Evolutionary conservation across 2,797 vertebrate genomes (phyloP), one percentile per base, ranked within the genome.

Genomic region (Gobio occitaniae): DNA sequence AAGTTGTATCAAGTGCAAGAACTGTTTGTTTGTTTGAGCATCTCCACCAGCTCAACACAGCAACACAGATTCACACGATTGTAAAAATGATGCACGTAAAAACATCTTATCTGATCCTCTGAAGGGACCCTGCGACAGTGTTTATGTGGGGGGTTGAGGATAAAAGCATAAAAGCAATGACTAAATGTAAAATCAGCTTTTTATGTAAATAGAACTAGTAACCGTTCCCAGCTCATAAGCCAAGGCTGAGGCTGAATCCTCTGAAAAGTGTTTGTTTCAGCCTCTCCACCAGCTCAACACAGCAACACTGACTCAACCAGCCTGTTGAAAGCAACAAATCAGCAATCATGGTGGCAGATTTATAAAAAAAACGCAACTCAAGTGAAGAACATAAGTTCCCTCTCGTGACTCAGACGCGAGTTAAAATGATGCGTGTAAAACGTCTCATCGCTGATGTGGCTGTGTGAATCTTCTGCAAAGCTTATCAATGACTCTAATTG

Each of bases 401-500:
- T 76, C 50, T 54, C 9, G 29, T 6, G 52, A 63, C 25, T 63
- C 61, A 32, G 25, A n/a, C 15, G 3, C 29, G 47, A 4, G n/a
- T 50, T 38, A 38, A 80, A 80, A n/a, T n/a, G 1, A 66, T 15
- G 63, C 29, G 5, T 65, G 11, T 66, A 36, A 80, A n/a, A 15
- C 1, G 6, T 68, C 63, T 54, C 29, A 16, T n/a, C 32, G 1
- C 25, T 32, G 61, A 59, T 69, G 68, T 68, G 15, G 6, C 21
- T 84, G 38, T 72, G 32, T 32, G 48, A 69, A 8, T 41, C 36
- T 50, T n/a, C 48, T 7, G 29, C 76, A 84, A 66, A 68, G 63
- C 65, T 48, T 48, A 92, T 89, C 91, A 92, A 93, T 87, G 0
- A 56, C 86, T 88, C 83, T 92, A 91, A 93, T 92, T 92, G 93